Conservation (phyloP, 2,113 vertebrate species). For the Microcebus murinus region DNA sequence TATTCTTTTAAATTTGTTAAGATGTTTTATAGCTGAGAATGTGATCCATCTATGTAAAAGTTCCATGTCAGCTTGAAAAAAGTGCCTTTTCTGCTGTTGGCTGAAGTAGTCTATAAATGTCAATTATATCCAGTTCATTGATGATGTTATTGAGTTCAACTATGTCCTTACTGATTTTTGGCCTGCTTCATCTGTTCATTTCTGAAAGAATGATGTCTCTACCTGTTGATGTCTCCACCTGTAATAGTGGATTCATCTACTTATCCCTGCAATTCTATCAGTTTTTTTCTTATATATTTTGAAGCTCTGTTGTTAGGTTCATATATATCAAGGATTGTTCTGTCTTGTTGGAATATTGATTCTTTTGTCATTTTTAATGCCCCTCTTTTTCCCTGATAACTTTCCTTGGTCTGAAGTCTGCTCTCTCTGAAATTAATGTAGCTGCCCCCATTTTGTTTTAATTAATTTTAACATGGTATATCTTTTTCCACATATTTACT, state of each 20-base stretch:
- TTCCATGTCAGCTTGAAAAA: not conserved
- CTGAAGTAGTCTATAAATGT: not conserved
- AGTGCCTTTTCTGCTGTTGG: not conserved
- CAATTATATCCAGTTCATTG: not conserved
- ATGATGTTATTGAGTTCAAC: not conserved
- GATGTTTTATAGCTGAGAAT: not conserved
- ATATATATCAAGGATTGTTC: not conserved
- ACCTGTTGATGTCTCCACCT: not conserved
- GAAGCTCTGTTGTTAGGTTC: not conserved
- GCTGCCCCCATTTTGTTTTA: not conserved
- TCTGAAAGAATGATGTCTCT: not conserved
- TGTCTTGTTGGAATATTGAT: not conserved
- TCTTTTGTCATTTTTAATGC: not conserved
- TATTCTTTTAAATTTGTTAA: not conserved
- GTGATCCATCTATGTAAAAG: not conserved
- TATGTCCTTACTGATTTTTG: not conserved
- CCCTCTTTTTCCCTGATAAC: not conserved
- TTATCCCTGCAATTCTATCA: not conserved
- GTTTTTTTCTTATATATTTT: not conserved
- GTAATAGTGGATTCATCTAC: not conserved
- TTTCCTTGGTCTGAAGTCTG: not conserved
- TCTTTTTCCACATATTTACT: not conserved
- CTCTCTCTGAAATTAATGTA: not conserved
- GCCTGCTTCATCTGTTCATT: not conserved
- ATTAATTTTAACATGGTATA: not conserved